Evolutionary conservation across 2,888 invertebrate species (phyloP).

Genomic region (Drosophila tripunctata): DNA sequence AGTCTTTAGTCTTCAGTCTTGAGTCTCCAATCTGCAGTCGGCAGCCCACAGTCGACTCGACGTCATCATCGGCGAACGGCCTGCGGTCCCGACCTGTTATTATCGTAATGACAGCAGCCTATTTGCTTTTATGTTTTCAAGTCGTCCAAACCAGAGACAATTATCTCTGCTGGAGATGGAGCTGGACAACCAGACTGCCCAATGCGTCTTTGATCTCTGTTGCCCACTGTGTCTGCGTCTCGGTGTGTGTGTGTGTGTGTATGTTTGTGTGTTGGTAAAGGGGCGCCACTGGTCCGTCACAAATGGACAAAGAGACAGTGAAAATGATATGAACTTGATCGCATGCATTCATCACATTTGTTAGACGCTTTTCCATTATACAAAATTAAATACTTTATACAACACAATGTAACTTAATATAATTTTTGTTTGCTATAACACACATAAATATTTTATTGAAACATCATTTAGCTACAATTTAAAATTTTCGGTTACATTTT

Average conservation of each 20-base stretch:
- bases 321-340: constrained; percentile 54
- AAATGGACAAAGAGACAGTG: constrained; percentile 20
- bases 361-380: no score
- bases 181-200: constrained; percentile 37
- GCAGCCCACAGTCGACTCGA: constrained; percentile 39
- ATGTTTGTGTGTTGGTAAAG: constrained; percentile 10
- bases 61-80: constrained; percentile 49
- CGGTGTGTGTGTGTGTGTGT: background rate
- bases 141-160: constrained; percentile 66
- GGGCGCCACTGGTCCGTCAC: constrained; percentile 39
- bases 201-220: constrained; percentile 42
- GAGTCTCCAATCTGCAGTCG: background rate
- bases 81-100: constrained; percentile 80
- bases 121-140: constrained; percentile 79
- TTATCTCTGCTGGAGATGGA: constrained; percentile 67
- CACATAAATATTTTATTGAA: background rate
- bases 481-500: constrained; percentile 1
- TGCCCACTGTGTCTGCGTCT: constrained; percentile 8
- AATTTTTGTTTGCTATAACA: background rate
- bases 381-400: background rate
- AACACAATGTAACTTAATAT: no score
- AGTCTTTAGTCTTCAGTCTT: constrained; percentile 3
- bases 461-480: background rate
- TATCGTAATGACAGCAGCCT: constrained; percentile 81
- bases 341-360: constrained; percentile 48